phyloP scores from a whole-genome alignment of 2,113 vertebrate species.

The Lophochroa leadbeateri region DNA sequence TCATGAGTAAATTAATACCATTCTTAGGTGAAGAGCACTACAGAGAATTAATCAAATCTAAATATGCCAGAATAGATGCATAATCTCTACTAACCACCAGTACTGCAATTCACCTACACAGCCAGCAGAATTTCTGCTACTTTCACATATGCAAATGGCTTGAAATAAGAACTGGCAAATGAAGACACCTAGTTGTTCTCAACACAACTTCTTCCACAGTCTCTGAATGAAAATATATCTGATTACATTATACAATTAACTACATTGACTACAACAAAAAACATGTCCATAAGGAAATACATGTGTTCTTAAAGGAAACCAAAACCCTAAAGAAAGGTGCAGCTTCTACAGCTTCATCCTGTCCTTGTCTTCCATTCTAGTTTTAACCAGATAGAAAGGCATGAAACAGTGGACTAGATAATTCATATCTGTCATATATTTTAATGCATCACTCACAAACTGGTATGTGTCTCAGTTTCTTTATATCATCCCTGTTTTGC shows the following conservation, averaged over 20 bases:
- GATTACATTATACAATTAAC: neutral
- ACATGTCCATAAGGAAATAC: neutral
- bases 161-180: neutral
- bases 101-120: neutral
- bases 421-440: neutral
- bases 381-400: neutral
- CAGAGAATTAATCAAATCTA: neutral
- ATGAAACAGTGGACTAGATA: neutral
- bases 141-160: neutral
- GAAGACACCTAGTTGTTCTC: neutral
- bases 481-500: neutral
- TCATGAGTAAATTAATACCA: neutral
- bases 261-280: neutral
- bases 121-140: neutral
- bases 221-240: neutral
- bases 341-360: neutral
- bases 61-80: neutral
- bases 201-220: neutral
- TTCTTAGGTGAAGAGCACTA: neutral
- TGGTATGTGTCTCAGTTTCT: neutral
- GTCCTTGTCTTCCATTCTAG: neutral
- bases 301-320: neutral
- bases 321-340: neutral
- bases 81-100: neutral
- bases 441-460: neutral